These are phyloP conservation scores for Drosophila fulvimacula DNA, from an alignment of 2,888 invertebrate genomes.

Conservation along the genomic window DNA sequence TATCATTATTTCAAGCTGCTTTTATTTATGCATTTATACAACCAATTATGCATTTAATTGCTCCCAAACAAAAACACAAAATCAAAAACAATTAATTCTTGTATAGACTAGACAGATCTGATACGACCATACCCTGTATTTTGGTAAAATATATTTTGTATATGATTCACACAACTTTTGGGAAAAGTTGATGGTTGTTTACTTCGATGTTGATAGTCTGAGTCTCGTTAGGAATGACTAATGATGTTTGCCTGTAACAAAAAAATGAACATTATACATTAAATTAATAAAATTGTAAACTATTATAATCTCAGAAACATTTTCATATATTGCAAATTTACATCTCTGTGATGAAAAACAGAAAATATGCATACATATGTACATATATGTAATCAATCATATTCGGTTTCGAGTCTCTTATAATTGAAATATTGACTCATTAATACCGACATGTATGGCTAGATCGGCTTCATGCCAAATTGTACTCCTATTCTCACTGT, in stretches of 20 bases:
- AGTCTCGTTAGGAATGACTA: too few species aligned
- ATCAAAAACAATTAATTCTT: background rate
- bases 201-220: background rate
- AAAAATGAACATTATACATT: background rate
- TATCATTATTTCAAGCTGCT: conserved; percentile 33
- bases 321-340: background rate
- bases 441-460: background rate
- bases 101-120: background rate
- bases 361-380: background rate
- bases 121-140: background rate
- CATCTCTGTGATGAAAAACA: background rate
- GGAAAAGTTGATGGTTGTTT: background rate
- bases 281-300: background rate
- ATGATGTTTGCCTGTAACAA: too few species aligned
- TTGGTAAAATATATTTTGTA: background rate
- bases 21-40: conserved; percentile 74
- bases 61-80: conserved; percentile 61
- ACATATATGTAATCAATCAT: too few species aligned
- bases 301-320: background rate
- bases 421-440: background rate
- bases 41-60: conserved; percentile 77
- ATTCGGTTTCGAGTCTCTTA: background rate
- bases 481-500: background rate
- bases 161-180: background rate
- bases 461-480: background rate